Base-by-base conservation (phyloP, 2,888 invertebrate genomes). In the Drosophila histrio region DNA sequence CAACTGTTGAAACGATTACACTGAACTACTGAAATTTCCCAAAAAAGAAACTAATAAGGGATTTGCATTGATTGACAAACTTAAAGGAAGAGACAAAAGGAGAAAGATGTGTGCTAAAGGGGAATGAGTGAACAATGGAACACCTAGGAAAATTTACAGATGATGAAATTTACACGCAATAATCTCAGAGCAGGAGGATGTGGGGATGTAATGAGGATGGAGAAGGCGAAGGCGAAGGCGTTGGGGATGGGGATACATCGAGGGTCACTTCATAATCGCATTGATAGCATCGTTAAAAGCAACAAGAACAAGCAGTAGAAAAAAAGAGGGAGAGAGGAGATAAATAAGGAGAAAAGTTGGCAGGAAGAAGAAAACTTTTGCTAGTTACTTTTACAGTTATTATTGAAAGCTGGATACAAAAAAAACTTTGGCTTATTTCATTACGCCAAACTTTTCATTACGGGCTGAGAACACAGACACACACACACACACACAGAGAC, bases 361-460 rank as follows among this genome's bases (percentile, higher is more conserved):
- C 15, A 24, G 21, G 30, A 7, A 22, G 21, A 11, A 3, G 60
- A 36, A 57, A 82, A 82, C 59, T 82, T 82, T 83, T 60, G 73
- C 73, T 86, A 86, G 83, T 78, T 86, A 82, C 82, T 86, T 86
- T 83, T 78, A 76, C 86, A 82, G 82, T 82, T 82, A 82, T 82
- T 82, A 82, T 82, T 82, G 86, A 82, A 83, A 80, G 86, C 83
- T 83, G 83, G 62, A 46, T 15, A 80, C 9, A 26, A 52, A 28
- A 15, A 11, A 81, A 86, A 80, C 76, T 82, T 82, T 80, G 82
- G 78, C 82, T 82, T 82, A 82, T 82, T 82, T 86, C 82, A 82
- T 82, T 82, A 82, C 78, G 86, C 73, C 84, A 82, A 82, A 82
- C 80, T 82, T 82, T 82, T 85, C 82, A 85, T 82, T 82, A 82